A percentile compares a stretch with the other conserved stretches of the same genome.
Evolutionary conservation across 2,888 invertebrate species (phyloP).

Genomic region (Drosophila melanosoma): DNA sequence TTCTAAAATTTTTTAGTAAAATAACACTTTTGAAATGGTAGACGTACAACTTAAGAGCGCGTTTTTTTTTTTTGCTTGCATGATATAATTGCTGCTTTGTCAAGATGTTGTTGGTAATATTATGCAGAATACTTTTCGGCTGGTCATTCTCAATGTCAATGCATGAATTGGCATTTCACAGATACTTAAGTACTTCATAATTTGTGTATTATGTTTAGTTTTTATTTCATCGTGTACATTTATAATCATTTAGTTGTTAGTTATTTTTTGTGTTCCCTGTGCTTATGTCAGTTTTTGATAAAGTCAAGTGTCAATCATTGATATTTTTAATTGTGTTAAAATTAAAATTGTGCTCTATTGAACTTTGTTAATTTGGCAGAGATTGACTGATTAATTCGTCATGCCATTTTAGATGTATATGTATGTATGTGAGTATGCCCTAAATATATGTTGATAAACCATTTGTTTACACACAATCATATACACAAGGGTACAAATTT

Average conservation of each 20-base stretch:
- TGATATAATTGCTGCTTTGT: background rate
- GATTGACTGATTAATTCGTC: conserved; percentile 34
- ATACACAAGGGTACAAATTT: background rate
- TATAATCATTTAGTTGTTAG: background rate
- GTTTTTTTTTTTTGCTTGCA: background rate
- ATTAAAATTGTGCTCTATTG: conserved; percentile 23
- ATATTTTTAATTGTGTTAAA: conserved; percentile 26
- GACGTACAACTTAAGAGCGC: background rate
- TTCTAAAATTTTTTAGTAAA: background rate
- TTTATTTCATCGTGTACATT: background rate
- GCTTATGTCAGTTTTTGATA: conserved; percentile 26
- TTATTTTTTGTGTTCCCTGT: background rate
- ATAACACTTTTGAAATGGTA: background rate
- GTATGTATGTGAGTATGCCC: background rate
- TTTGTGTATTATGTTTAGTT: background rate
- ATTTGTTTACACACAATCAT: conserved; percentile 4
- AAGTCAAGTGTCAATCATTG: conserved; percentile 34
- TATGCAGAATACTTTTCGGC: background rate
- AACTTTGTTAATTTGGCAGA: conserved; percentile 9
- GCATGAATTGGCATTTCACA: background rate
- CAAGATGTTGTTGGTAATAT: background rate
- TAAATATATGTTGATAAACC: conserved; percentile 19
- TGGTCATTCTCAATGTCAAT: background rate
- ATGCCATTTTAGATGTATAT: background rate
- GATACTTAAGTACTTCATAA: background rate